Evolutionary conservation across 2,888 invertebrate species (phyloP), one percentile per base, ranked within the genome.

Genomic region (Acholoe squamosa): DNA sequence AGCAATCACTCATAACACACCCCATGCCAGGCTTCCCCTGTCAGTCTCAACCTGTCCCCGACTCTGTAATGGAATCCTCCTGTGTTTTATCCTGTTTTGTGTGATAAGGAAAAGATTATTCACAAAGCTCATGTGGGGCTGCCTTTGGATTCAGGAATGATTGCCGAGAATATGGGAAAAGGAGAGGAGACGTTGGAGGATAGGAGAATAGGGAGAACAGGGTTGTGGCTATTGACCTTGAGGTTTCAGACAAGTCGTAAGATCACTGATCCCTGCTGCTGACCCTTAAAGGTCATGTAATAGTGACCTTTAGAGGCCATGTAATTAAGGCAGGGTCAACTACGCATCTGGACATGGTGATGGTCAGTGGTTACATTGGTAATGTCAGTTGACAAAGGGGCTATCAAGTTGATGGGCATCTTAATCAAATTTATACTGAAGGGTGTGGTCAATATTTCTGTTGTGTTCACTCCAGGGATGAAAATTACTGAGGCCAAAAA

Each of bases 291-390:
- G 76, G 76, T 76, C 76, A 76, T 14, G 31, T 28, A 14, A 80
- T 43, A 7, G 33, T 43, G 80, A 80, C 80, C 80, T 80, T 80
- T 19, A 5, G 33, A 43, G 80, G 80, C 34, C 80, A 80, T 80
- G n/a, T n/a, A 80, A 80, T 80, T 80, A 80, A 19, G 80, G 16
- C 33, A 80, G 22, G 80, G 80, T 80, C 80, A 80, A 43, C 12
- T 1, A 16, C 22, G 34, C 80, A 80, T 80, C 80, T 80, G 80
- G 80, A 14, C 22, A n/a, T n/a, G n/a, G 12, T 19, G 19, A 25
- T 33, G 80, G 80, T 80, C 34, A 34, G 80, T 43, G 22, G 71
- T 22, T 14, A 28, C 28, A 14, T 71, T 28, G n/a, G 7, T 3
- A n/a, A 61, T 61, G 61, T 61, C 61, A 19, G 61, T n/a, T 14